Evolutionary conservation across 1,140 invertebrate genomes (phyloP).

Genomic region (Zaprionus capensis): DNA sequence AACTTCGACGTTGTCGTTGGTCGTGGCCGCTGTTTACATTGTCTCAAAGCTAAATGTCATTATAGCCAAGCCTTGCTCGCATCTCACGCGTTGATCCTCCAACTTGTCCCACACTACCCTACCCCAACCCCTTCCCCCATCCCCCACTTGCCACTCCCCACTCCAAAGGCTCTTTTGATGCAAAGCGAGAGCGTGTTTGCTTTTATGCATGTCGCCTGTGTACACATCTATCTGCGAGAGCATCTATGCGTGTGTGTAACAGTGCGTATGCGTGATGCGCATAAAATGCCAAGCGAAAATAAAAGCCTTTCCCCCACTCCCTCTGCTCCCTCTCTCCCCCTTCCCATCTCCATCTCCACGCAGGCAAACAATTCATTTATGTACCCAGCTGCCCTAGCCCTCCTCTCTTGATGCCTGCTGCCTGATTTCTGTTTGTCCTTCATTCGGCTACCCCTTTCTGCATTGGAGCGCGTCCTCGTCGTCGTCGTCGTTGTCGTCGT

Average conservation of each 20-base stretch:
- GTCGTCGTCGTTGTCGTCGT: background rate
- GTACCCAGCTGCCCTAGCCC: conserved; percentile 45
- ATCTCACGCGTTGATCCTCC: background rate
- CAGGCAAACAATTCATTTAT: conserved; percentile 71
- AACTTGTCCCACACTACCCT: background rate
- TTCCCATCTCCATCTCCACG: background rate
- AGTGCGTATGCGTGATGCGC: conserved; percentile 80
- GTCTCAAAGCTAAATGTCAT: conserved; percentile 82
- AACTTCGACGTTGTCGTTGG: conserved; percentile 63
- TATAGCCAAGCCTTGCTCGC: conserved; percentile 53
- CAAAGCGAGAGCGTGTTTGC: conserved; percentile 70
- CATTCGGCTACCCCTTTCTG: conserved; percentile 51
- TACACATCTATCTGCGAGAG: conserved; percentile 63
- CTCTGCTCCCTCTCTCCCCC: background rate
- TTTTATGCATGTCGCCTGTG: conserved; percentile 61
- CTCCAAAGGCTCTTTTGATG: conserved; percentile 52
- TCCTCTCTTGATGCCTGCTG: conserved; percentile 41
- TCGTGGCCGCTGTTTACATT: conserved; percentile 71
- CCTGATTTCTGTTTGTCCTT: conserved; percentile 80
- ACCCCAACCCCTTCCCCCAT: background rate
- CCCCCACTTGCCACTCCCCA: background rate
- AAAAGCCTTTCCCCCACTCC: conserved; percentile 56
- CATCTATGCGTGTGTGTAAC: conserved; percentile 66
- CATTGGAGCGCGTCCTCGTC: conserved; percentile 19
- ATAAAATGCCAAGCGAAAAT: conserved; percentile 81